Percentiles rank a stretch among this genome's conserved stretches.
Evolutionary conservation across 1,140 invertebrate species (phyloP).

Genomic region (Aradophagus sp.): DNA sequence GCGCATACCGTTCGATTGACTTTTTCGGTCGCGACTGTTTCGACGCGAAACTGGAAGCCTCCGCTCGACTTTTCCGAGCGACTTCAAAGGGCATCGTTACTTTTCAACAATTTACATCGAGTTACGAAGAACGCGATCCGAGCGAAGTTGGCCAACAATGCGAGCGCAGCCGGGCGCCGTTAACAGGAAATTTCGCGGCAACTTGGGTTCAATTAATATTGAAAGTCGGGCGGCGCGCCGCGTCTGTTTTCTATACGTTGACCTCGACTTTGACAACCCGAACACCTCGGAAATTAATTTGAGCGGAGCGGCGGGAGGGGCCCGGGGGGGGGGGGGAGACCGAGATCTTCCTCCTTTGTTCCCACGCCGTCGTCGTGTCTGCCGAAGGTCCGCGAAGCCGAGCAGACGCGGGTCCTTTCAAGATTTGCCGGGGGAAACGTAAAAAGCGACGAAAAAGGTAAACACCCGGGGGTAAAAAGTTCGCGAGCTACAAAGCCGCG

Average conservation of each 20-base stretch:
- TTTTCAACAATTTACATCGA: slow-evolving; percentile 9
- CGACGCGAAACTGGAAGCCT: no score
- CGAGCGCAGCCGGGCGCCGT: slow-evolving; percentile 6
- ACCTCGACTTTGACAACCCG: slow-evolving; percentile 50
- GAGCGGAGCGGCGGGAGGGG: slow-evolving; percentile 14
- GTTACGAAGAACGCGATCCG: slow-evolving; percentile 9
- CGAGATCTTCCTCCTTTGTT: slow-evolving; percentile 67
- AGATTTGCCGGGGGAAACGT: slow-evolving; percentile 58
- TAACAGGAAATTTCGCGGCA: slow-evolving; percentile 13
- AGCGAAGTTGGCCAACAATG: slow-evolving; percentile 18
- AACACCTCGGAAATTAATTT: slow-evolving; percentile 56
- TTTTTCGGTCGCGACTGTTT: no score
- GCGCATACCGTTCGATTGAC: no score
- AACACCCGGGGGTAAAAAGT: slow-evolving; percentile 32
- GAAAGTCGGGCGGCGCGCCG: slow-evolving; percentile 27
- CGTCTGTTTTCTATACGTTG: slow-evolving; percentile 43
- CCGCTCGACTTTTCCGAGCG: not conserved
- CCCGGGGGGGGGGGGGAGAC: not conserved
- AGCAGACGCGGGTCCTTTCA: slow-evolving; percentile 63
- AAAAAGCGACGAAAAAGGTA: slow-evolving; percentile 39
- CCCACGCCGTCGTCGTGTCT: slow-evolving; percentile 63
- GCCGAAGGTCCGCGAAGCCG: slow-evolving; percentile 50
- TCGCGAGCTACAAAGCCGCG: slow-evolving; percentile 31
- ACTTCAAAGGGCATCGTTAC: not conserved
- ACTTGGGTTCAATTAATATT: slow-evolving; percentile 43